These are phyloP conservation scores for Pseudomyrmex pallidus DNA, from an alignment of 1,140 invertebrate species.

Conservation along the genomic window DNA sequence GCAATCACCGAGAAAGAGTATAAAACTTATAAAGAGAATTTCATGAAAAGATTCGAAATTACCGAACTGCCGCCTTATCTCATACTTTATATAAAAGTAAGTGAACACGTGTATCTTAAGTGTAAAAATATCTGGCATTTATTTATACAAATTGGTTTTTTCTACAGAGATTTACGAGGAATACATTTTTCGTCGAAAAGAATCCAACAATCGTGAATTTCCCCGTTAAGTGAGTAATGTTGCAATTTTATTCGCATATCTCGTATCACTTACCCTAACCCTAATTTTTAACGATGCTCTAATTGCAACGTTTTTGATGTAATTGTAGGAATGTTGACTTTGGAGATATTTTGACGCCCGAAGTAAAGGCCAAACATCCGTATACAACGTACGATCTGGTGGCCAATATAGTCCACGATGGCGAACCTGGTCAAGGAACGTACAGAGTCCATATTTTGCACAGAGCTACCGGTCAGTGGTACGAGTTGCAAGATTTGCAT, in stretches of 20 bases:
- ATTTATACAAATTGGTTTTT: slow-evolving; percentile 73
- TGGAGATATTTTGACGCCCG: slow-evolving; percentile 96
- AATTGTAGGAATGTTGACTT: slow-evolving; percentile 97
- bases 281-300: slow-evolving; percentile 43
- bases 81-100: slow-evolving; percentile 97
- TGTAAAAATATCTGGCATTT: neutral
- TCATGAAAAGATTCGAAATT: slow-evolving; percentile 98
- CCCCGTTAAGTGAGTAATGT: slow-evolving; percentile 95
- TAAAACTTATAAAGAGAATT: slow-evolving; percentile 99
- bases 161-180: slow-evolving; percentile 96
- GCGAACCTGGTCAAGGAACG: slow-evolving; percentile 96
- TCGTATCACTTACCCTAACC: too few species aligned
- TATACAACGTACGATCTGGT: slow-evolving; percentile 97
- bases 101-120: neutral
- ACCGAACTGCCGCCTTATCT: slow-evolving; percentile 98
- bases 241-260: neutral
- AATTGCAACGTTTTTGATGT: slow-evolving; percentile 11
- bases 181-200: slow-evolving; percentile 99
- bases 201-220: slow-evolving; percentile 99
- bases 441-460: slow-evolving; percentile 98
- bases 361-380: slow-evolving; percentile 92
- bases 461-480: slow-evolving; percentile 94
- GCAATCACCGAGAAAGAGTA: slow-evolving; percentile 98
- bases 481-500: slow-evolving; percentile 99
- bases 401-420: slow-evolving; percentile 99